Base-by-base conservation (phyloP, 2,113 vertebrate genomes). In the Gracilinanus agilis region DNA sequence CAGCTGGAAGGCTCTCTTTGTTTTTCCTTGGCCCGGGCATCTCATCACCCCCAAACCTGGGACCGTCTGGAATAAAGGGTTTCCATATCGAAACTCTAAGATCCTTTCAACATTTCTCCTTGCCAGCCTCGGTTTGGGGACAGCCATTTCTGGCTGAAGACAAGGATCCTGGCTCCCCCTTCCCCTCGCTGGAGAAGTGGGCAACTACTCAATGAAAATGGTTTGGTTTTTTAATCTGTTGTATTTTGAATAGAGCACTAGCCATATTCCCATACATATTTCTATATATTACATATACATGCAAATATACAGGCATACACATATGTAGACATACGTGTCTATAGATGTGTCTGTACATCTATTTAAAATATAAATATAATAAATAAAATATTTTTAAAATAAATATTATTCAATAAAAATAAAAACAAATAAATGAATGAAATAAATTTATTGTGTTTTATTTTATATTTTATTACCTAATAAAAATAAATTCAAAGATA, bases 1-100 rank as follows among this genome's bases (percentile, higher is more conserved):
- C 54, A 44, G 24, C 53, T 54, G 92, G 92, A 93, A 94, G 88
- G 44, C 25, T 96, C 96, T 96, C 96, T 92, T 55, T 75, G 95
- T 95, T 88, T 54, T 58, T 95, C 12, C 83, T 94, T 83, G 54
- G 88, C 88, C 89, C 27, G 53, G 34, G 55, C 54, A 49, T 5
- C 49, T 49, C 49, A 49, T 49, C 34, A 8, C n/a, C 34, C n/a
- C 67, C 67, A 40, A 83, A 40, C 67, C 61, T 40, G 67, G 8
- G 67, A 83, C 23, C 2, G 0, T 9, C 19, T 67, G 21, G n/a
- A 83, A 83, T 40, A 83, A 83, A 83, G 67, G 67, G 4, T 21
- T 83, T 83, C 67, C n/a, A 83, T 83, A 1, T 21, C 21, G n/a
- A 40, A 83, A 83, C n/a, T 21, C 67, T n/a, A n/a, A 75, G 34